Conservation (phyloP, 1,140 invertebrate genomes). For the Apis cerana region DNA sequence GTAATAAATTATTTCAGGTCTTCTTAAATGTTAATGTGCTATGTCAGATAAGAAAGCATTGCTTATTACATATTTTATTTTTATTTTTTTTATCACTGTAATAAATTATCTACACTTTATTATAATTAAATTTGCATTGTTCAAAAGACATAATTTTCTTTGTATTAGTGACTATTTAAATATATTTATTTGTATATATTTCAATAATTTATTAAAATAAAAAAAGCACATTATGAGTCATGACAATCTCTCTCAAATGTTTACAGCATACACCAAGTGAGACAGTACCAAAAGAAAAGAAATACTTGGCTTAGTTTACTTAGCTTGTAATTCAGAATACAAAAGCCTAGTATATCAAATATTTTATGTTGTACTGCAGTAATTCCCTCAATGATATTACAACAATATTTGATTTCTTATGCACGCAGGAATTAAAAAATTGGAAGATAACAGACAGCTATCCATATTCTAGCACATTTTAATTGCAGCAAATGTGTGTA, state of each 20-base stretch:
- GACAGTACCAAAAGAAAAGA: conserved; percentile 40
- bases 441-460: conserved; percentile 47
- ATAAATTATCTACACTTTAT: conserved; percentile 37
- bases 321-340: conserved; percentile 26
- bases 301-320: conserved; percentile 43
- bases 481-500: conserved; percentile 58
- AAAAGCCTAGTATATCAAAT: conserved; percentile 40
- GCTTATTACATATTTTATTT: conserved; percentile 55
- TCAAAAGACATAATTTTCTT: conserved; percentile 28
- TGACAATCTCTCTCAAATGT: conserved; percentile 61
- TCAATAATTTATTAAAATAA: not conserved
- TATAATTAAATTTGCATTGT: conserved; percentile 37
- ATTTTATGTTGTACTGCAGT: conserved; percentile 34
- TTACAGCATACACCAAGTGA: conserved; percentile 46
- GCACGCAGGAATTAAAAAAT: conserved; percentile 47
- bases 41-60: conserved; percentile 46
- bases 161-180: conserved; percentile 29
- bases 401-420: conserved; percentile 43
- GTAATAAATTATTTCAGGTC: conserved; percentile 38
- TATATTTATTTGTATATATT: conserved; percentile 26
- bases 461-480: conserved; percentile 55
- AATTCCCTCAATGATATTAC: conserved; percentile 30
- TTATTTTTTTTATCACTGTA: conserved; percentile 40
- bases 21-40: conserved; percentile 49
- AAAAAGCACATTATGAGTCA: conserved; percentile 9